phyloP scores from a whole-genome alignment of 2,113 vertebrate species.

The Oostethus manadensis region DNA sequence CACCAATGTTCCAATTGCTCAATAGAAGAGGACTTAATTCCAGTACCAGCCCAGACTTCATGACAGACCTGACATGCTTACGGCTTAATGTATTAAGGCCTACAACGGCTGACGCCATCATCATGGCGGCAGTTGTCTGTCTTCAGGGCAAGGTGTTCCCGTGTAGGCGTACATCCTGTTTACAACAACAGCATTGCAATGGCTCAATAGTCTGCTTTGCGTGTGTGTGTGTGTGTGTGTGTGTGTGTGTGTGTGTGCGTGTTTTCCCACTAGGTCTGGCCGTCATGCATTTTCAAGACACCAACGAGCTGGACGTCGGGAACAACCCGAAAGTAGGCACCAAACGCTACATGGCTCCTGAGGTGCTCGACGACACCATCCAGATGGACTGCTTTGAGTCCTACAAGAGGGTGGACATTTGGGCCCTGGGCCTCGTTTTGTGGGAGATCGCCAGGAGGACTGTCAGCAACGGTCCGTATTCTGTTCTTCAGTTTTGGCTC shows the following conservation, averaged over 20 bases:
- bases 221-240: constrained; percentile 14
- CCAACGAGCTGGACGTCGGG: constrained; percentile 92
- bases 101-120: constrained; percentile 31
- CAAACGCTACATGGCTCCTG: constrained; percentile 98
- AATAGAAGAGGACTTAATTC: constrained; percentile 29
- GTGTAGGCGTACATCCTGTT: constrained; percentile 32
- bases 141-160: constrained; percentile 26
- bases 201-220: not conserved
- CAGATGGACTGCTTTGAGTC: constrained; percentile 97
- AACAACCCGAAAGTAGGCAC: constrained; percentile 98
- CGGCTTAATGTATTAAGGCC: constrained; percentile 23
- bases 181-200: constrained; percentile 15
- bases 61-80: constrained; percentile 23
- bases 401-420: constrained; percentile 94
- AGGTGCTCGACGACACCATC: constrained; percentile 92
- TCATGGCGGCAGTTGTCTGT: constrained; percentile 36
- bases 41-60: constrained; percentile 18
- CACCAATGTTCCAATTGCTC: constrained; percentile 43
- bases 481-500: not conserved
- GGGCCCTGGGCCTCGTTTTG: constrained; percentile 94
- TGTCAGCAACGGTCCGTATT: constrained; percentile 83
- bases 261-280: constrained; percentile 79
- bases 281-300: constrained; percentile 98
- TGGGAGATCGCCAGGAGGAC: constrained; percentile 96
- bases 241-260: not conserved